These are phyloP conservation scores for Drosophila basisetae DNA, from an alignment of 2,888 invertebrate species.

Conservation along the genomic window DNA sequence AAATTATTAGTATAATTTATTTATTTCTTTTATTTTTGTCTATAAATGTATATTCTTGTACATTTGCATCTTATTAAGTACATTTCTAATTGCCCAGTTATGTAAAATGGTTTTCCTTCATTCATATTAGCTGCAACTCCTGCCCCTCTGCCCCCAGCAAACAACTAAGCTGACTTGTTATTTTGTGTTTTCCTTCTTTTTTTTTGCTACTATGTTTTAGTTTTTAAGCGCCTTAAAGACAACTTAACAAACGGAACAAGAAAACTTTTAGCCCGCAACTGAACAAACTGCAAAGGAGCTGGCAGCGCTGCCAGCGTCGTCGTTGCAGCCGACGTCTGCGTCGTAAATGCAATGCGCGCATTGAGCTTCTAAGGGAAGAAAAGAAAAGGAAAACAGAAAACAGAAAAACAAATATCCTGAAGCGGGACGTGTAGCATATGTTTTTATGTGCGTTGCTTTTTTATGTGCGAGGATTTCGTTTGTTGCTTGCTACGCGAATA, in stretches of 20 bases:
- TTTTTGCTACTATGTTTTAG: constrained; percentile 7
- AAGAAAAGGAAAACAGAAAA: constrained; percentile 12
- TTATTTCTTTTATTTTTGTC: too few relatives aligned
- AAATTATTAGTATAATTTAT: not conserved
- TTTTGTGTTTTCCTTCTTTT: constrained; percentile 14
- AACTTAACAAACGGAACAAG: constrained; percentile 38
- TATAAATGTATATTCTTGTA: too few relatives aligned
- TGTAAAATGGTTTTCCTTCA: not conserved
- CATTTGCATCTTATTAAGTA: not conserved
- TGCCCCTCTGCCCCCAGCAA: not conserved
- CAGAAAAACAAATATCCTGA: constrained; percentile 50
- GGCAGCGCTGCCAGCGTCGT: constrained; percentile 45
- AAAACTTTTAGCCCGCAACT: constrained; percentile 25
- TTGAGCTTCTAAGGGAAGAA: constrained; percentile 8
- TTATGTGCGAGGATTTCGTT: constrained; percentile 65
- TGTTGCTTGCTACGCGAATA: constrained; percentile 39
- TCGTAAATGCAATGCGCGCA: constrained; percentile 43
- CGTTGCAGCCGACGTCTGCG: constrained; percentile 29
- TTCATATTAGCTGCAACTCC: not conserved
- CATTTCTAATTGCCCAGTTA: not conserved
- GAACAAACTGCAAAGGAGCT: constrained; percentile 15
- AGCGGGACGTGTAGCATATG: constrained; percentile 60
- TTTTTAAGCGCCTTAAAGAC: constrained; percentile 59
- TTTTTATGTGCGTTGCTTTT: constrained; percentile 65
- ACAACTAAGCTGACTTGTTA: constrained; percentile 1